Percentiles rank a stretch among this genome's conserved stretches.
Conservation (phyloP, 2,113 vertebrate genomes). For the Spea multiplicata region DNA sequence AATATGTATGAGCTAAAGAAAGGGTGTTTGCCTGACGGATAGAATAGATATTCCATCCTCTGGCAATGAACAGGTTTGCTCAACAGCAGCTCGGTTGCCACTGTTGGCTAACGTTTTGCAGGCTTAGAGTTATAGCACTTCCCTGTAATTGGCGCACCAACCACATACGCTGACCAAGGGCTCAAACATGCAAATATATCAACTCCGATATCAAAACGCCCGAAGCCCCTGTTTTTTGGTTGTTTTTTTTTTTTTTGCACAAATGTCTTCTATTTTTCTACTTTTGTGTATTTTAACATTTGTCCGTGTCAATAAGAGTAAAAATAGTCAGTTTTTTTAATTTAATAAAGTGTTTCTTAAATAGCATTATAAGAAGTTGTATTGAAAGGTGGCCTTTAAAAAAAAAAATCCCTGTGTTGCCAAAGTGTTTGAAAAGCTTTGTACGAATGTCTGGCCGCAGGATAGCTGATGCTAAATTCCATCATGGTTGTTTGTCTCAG, state of each 20-base stretch:
- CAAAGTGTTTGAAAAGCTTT: constrained; percentile 18
- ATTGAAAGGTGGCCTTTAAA: constrained; percentile 37
- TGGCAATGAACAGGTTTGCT: constrained; percentile 9
- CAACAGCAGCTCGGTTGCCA: constrained; percentile 14
- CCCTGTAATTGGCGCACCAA: constrained; percentile 32
- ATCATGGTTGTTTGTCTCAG: too few species aligned
- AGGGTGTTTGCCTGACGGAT: constrained; percentile 43
- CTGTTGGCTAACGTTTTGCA: constrained; percentile 29
- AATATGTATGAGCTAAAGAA: constrained; percentile 44
- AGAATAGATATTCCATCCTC: constrained; percentile 5
- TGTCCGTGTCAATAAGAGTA: constrained; percentile 18
- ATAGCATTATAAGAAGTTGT: constrained; percentile 17
- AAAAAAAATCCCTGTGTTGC: constrained; percentile 24
- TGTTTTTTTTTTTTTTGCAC: constrained; percentile 18
- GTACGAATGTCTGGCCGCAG: constrained; percentile 6
- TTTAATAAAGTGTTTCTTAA: constrained; percentile 18
- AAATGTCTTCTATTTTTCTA: constrained; percentile 47
- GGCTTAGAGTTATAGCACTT: constrained; percentile 36
- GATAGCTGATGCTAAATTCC: too few species aligned
- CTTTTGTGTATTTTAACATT: constrained; percentile 37
- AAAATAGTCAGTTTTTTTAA: constrained; percentile 1
- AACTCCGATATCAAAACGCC: not conserved
- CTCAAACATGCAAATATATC: constrained; percentile 21
- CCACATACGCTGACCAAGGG: constrained; percentile 26
- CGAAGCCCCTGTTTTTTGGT: not conserved